Conservation (phyloP, 2,113 vertebrate species). For the Chaetura pelagica region DNA sequence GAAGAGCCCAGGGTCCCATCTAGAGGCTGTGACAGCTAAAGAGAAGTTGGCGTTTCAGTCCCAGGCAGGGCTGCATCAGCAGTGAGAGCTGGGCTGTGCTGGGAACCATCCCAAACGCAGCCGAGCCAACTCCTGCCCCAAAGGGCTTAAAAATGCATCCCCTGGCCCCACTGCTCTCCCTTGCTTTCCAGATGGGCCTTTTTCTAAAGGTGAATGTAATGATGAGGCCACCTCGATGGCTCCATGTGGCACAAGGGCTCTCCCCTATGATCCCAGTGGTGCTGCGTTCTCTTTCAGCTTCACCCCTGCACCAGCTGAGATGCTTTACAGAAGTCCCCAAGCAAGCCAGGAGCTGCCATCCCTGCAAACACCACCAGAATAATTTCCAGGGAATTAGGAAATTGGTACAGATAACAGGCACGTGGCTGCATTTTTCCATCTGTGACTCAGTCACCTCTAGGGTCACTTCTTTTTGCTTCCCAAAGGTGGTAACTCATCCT, state of each 20-base stretch:
- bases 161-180: rapidly evolving
- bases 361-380: not conserved
- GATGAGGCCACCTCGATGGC: rapidly evolving
- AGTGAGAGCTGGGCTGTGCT: not conserved
- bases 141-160: rapidly evolving
- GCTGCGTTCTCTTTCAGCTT: not conserved
- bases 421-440: not conserved
- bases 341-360: not conserved
- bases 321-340: not conserved
- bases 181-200: not conserved
- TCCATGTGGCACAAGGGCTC: not conserved
- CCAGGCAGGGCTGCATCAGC: not conserved
- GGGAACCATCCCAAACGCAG: not conserved
- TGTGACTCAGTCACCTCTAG: not conserved
- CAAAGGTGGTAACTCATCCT: slow-evolving; percentile 17
- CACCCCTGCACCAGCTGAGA: not conserved
- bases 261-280: not conserved
- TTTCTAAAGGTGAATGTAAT: not conserved
- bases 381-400: slow-evolving; percentile 35
- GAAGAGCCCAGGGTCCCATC: not conserved
- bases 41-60: not conserved
- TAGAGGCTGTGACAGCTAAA: not conserved
- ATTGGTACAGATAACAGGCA: not conserved
- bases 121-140: not conserved
- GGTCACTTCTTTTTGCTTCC: slow-evolving; percentile 16